A percentile compares a stretch with the other conserved stretches of the same genome.
These are phyloP conservation scores for Macrophya alboannulata DNA, from an alignment of 2,888 invertebrate species.

Conservation along the genomic window DNA sequence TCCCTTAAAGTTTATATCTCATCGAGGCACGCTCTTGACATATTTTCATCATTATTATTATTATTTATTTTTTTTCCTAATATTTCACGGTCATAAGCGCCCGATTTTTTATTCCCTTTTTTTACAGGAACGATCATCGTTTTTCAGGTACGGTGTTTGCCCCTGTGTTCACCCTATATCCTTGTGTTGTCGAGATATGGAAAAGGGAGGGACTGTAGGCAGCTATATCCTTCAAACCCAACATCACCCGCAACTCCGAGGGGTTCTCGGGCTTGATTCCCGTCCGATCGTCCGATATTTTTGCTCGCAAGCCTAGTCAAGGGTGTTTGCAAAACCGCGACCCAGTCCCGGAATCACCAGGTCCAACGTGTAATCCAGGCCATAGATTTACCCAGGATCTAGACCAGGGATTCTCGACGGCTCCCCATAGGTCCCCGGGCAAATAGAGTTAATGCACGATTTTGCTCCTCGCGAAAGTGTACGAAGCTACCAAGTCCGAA, in stretches of 20 bases:
- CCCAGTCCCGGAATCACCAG: constrained; percentile 48
- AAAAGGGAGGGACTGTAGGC: not conserved
- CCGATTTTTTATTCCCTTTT: not conserved
- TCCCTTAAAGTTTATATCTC: constrained; percentile 40
- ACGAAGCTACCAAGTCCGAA: constrained; percentile 12
- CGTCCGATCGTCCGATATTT: constrained; percentile 41
- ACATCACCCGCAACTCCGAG: not conserved
- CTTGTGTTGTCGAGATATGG: constrained; percentile 15
- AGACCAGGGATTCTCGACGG: constrained; percentile 44
- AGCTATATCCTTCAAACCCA: constrained; percentile 28
- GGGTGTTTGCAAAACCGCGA: constrained; percentile 54
- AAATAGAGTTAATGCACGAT: constrained; percentile 55
- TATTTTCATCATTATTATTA: not conserved
- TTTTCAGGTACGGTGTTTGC: constrained; percentile 31
- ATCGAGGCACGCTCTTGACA: not conserved
- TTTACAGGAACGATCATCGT: constrained; percentile 17
- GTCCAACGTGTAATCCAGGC: constrained; percentile 50
- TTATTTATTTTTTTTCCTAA: constrained; percentile 19
- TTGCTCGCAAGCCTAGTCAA: constrained; percentile 26
- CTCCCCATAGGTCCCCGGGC: constrained; percentile 46
- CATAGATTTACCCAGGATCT: constrained; percentile 53
- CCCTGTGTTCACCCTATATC: not conserved
- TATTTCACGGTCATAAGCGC: constrained; percentile 16
- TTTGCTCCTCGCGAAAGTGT: constrained; percentile 36
- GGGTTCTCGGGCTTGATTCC: constrained; percentile 10